Base-by-base conservation (phyloP, 1,140 invertebrate genomes). In the Lordiphosa clarofinis region DNA sequence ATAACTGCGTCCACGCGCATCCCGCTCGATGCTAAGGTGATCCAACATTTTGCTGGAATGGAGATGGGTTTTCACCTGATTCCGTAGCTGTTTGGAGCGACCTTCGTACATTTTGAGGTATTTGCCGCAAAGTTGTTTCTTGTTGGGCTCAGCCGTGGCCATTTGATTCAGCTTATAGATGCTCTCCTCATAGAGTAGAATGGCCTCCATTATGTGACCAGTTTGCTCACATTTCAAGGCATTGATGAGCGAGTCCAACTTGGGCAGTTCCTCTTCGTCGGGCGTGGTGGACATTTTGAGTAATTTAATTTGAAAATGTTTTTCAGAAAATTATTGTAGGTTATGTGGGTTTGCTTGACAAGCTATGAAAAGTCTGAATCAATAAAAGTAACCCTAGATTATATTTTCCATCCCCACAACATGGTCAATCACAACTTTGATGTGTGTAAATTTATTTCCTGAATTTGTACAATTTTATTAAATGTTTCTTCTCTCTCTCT, bases 161-260 rank as follows among this genome's bases (percentile, higher is more conserved):
- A 81, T 36, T 11, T 75, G 56, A n/a, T 54, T 56, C 0, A 86
- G 31, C 38, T 86, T 81, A 19, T 53, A 72, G 38, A 86, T 75
- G 61, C 67, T 67, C 42, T 86, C 81, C 50, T 86, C 81, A 38
- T 86, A 86, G 1, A 86, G 59, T 5, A 86, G 53, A 8, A 86
- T 81, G 5, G 81, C 74, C 72, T 86, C 81, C 74, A 86, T 82
- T 1, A 81, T 65, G 31, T 86, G 82, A 5, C 81, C 81, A 11
- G 63, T 48, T 33, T 76, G 72, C 33, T 86, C 81, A 52, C 81
- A 86, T 24, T 81, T 86, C 0, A 81, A 12, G 5, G 81, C 82
- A 40, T 50, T 57, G 11, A 48, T 61, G 1, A 82, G 70, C 2
- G 62, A 62, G 39, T 70, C 82, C 37, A 73, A 19, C n/a, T 78